These are phyloP conservation scores for Drosophila auraria DNA, from an alignment of 1,140 invertebrate species.

Conservation along the genomic window DNA sequence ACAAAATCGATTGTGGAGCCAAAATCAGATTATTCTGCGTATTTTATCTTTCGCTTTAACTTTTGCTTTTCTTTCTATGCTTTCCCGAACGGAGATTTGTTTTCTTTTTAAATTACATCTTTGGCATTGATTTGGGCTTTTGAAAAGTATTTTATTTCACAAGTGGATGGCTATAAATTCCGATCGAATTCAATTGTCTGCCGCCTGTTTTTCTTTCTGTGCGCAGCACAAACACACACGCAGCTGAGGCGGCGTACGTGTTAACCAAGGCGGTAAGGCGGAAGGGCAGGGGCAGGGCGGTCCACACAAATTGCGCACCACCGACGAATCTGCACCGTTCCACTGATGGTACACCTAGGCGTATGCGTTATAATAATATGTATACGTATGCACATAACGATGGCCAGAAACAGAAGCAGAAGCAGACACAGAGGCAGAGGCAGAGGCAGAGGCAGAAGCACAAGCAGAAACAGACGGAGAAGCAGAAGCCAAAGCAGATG, in stretches of 20 bases:
- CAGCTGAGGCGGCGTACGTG: conserved; percentile 29
- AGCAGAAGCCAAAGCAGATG: conserved; percentile 14
- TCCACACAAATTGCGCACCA: conserved; percentile 61
- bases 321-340: conserved; percentile 38
- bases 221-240: conserved; percentile 12
- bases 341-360: conserved; percentile 70
- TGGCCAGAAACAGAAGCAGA: conserved; percentile 50
- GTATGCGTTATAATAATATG: conserved; percentile 81
- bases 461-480: conserved; percentile 1
- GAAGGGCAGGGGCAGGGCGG: conserved; percentile 18
- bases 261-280: conserved; percentile 56
- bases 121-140: conserved; percentile 41
- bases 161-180: conserved; percentile 30
- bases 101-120: conserved; percentile 31
- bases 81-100: conserved; percentile 9
- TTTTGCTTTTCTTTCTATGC: not conserved
- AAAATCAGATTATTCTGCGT: conserved; percentile 4
- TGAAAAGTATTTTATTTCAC: conserved; percentile 34
- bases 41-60: conserved; percentile 8
- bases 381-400: conserved; percentile 74
- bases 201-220: conserved; percentile 33
- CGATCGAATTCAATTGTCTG: conserved; percentile 43
- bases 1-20: conserved; percentile 7
- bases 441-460: conserved; percentile 2
- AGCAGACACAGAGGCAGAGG: not conserved